phyloP scores from a whole-genome alignment of 2,888 invertebrate species.

The Tipula lateralis region DNA sequence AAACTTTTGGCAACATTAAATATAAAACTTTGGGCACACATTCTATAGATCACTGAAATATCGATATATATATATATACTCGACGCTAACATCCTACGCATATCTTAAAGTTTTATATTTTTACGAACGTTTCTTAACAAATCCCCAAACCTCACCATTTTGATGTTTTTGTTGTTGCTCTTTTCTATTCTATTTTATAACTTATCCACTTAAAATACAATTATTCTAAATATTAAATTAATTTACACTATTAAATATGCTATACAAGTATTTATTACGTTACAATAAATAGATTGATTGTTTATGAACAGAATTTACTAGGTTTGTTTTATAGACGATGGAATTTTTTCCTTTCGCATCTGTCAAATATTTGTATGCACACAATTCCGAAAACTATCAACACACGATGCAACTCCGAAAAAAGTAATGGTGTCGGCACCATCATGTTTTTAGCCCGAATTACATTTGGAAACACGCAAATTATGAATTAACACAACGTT shows the following conservation, averaged over 20 bases:
- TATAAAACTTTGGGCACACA: too few species aligned
- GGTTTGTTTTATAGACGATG: not conserved
- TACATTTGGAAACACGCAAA: not conserved
- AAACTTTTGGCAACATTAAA: too few species aligned
- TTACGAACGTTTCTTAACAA: not conserved
- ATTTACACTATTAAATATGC: not conserved
- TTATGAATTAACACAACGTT: not conserved
- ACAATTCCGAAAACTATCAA: not conserved
- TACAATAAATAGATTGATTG: not conserved
- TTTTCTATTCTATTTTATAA: not conserved
- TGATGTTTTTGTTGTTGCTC: not conserved
- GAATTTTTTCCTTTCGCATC: not conserved
- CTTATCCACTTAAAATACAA: not conserved
- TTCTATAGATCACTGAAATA: too few species aligned
- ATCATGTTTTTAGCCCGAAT: not conserved
- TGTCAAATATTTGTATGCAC: not conserved
- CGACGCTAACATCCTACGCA: too few species aligned
- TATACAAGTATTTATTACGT: not conserved
- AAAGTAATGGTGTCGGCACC: not conserved
- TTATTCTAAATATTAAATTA: not conserved
- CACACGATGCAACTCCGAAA: not conserved
- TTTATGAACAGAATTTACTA: not conserved
- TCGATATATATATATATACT: too few species aligned
- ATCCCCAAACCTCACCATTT: not conserved
- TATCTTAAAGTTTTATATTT: too few species aligned